These are phyloP conservation scores for Sialia sialis DNA, from an alignment of 2,113 vertebrate species.

Conservation along the genomic window DNA sequence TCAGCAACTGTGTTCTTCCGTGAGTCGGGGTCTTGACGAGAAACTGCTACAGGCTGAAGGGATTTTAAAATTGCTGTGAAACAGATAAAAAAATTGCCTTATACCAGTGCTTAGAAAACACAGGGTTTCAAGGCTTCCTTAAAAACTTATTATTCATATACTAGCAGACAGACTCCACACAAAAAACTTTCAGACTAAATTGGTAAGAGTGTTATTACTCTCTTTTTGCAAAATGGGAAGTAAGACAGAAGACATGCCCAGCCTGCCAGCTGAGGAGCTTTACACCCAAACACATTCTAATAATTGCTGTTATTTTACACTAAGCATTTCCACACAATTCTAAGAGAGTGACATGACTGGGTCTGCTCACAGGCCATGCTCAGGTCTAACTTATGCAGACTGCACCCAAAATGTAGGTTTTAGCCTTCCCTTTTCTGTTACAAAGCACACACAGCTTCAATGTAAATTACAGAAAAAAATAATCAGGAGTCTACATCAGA, in stretches of 20 bases:
- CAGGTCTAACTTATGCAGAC: background rate
- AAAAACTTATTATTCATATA: background rate
- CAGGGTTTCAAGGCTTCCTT: background rate
- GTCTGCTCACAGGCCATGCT: background rate
- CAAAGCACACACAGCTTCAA: background rate
- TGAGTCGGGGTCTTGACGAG: constrained; percentile 89
- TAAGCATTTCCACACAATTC: background rate
- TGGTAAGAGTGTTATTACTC: background rate
- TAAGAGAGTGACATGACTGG: background rate
- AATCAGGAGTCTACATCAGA: background rate
- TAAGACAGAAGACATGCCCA: background rate
- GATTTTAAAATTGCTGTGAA: constrained; percentile 70
- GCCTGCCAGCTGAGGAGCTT: background rate
- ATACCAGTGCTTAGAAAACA: background rate
- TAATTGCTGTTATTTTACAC: background rate
- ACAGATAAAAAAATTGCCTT: background rate
- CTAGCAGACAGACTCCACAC: background rate
- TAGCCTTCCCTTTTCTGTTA: background rate
- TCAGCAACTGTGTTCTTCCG: constrained; percentile 89
- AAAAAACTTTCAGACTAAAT: background rate
- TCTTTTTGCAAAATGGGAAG: background rate
- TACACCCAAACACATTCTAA: background rate
- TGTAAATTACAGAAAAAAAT: background rate
- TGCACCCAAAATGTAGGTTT: background rate
- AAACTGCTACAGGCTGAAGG: constrained; percentile 90